Evolutionary conservation across 2,888 invertebrate species (phyloP).

Genomic region (Cryptocephalus moraei): DNA sequence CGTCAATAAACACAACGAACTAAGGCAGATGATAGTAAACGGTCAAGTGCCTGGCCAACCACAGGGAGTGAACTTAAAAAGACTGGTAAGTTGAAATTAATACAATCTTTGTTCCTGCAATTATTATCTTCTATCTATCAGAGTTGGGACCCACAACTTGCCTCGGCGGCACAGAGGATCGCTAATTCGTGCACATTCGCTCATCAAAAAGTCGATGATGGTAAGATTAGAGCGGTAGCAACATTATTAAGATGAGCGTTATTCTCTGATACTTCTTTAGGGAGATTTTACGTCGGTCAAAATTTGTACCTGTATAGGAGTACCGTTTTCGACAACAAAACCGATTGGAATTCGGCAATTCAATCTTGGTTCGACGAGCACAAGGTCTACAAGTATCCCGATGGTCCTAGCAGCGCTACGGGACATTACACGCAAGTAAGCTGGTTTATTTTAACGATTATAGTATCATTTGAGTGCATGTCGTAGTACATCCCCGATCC

Average conservation of each 20-base stretch:
- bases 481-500: too few species aligned
- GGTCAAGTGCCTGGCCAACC: constrained; percentile 17
- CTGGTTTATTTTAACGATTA: too few species aligned
- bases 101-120: not conserved
- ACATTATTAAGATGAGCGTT: too few species aligned
- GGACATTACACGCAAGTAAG: constrained; percentile 20
- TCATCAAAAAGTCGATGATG: not conserved
- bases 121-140: not conserved
- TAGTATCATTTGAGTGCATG: too few species aligned
- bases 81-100: constrained; percentile 16
- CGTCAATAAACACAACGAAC: constrained; percentile 16
- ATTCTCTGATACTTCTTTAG: constrained; percentile 6
- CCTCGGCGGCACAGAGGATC: constrained; percentile 1
- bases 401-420: constrained; percentile 5
- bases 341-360: constrained; percentile 12
- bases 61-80: constrained; percentile 16
- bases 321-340: constrained; percentile 3
- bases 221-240: not conserved
- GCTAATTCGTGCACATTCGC: not conserved
- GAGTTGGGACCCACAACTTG: not conserved
- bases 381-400: constrained; percentile 11
- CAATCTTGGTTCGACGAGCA: constrained; percentile 16
- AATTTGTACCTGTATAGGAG: constrained; percentile 15
- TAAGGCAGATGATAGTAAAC: constrained; percentile 12
- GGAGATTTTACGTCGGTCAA: constrained; percentile 20